A percentile compares a stretch with the other conserved stretches of the same genome.
phyloP scores from a whole-genome alignment of 2,113 vertebrate species.

The Anhinga rufa region DNA sequence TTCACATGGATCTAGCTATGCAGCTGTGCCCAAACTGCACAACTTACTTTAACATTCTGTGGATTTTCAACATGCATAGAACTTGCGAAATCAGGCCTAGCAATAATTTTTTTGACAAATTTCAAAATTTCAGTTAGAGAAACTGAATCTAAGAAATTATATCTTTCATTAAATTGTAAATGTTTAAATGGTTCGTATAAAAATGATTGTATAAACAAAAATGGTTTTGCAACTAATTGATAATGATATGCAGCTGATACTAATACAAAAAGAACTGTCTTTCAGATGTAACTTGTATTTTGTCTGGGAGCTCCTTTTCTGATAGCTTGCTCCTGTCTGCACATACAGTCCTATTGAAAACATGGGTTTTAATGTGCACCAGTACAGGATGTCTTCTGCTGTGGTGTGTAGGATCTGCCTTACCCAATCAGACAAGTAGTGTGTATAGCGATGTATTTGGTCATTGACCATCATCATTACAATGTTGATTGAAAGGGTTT shows the following conservation, averaged over 20 bases:
- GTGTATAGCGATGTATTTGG: background rate
- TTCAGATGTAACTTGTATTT: background rate
- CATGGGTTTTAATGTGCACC: background rate
- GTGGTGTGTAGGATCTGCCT: background rate
- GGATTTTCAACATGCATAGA: background rate
- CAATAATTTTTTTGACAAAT: background rate
- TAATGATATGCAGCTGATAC: background rate
- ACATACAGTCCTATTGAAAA: background rate
- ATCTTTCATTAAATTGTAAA: background rate
- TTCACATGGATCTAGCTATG: background rate
- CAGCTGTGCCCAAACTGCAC: background rate
- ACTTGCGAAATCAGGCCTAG: background rate
- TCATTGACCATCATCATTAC: background rate
- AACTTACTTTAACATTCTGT: background rate
- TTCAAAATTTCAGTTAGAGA: background rate
- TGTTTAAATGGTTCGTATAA: background rate
- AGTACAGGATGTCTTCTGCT: background rate
- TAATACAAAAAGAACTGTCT: background rate
- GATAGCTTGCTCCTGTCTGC: background rate
- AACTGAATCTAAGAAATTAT: background rate
- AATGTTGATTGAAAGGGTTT: background rate
- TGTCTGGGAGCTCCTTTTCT: background rate
- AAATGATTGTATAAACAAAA: background rate
- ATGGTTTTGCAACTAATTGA: background rate
- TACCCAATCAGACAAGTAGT: background rate